These are phyloP conservation scores for Apodemus speciosus DNA, from an alignment of 2,113 vertebrate species.

Conservation along the genomic window DNA sequence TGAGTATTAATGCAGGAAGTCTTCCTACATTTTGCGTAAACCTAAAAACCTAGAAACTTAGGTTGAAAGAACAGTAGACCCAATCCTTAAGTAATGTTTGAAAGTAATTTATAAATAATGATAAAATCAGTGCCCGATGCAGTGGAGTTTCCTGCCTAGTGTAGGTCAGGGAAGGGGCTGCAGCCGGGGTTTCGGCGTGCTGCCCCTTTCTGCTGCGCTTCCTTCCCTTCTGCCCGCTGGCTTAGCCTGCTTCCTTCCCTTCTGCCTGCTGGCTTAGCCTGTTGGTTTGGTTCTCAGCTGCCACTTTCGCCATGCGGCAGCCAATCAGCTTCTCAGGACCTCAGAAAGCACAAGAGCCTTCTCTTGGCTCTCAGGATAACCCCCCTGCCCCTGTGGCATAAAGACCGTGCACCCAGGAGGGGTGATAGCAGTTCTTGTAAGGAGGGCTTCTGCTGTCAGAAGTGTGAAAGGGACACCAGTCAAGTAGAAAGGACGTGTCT, in stretches of 20 bases:
- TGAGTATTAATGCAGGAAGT: neutral
- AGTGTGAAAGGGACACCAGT: neutral
- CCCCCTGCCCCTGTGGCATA: neutral
- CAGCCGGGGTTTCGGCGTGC: neutral
- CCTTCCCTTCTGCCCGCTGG: neutral
- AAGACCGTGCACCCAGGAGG: neutral
- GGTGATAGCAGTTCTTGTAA: neutral
- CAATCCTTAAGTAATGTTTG: neutral
- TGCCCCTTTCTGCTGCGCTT: conserved; percentile 8
- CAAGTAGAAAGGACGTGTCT: conserved; percentile 32
- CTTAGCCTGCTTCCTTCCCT: neutral
- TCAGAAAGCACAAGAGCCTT: neutral
- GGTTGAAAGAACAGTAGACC: neutral
- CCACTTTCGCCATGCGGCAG: neutral
- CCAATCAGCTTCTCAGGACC: conserved; percentile 1
- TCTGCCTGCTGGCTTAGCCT: neutral
- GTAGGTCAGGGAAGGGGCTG: neutral
- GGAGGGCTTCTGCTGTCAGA: conserved; percentile 26
- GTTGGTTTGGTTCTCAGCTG: conserved; percentile 28
- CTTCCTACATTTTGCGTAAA: conserved; percentile 34
- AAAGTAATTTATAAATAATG: neutral
- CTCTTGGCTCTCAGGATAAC: neutral
- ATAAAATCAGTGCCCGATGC: neutral
- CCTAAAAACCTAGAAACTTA: conserved; percentile 19
- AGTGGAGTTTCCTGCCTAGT: neutral